Evolutionary conservation across 1,140 invertebrate species (phyloP).

Genomic region (Oscheius sp.): DNA sequence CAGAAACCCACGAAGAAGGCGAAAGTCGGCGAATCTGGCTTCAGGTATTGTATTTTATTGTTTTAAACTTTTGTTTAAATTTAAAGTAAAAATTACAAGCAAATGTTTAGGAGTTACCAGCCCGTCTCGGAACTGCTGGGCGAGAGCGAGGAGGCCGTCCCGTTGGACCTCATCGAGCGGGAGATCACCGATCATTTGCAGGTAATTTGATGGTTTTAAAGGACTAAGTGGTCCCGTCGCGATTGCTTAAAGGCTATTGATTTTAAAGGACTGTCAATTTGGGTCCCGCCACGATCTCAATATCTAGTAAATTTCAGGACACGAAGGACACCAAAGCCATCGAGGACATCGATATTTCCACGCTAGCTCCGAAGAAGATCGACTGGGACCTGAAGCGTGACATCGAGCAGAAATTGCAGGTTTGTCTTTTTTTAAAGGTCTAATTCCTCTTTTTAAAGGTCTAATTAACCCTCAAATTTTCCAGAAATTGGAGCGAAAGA

Average conservation of each 20-base stretch:
- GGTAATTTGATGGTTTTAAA: background rate
- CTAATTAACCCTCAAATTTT: background rate
- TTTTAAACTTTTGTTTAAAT: background rate
- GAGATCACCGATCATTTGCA: constrained; percentile 28
- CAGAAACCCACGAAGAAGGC: constrained; percentile 19
- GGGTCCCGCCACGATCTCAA: no score
- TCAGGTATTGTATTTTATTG: no score
- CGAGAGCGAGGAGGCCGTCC: background rate
- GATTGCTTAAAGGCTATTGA: no score
- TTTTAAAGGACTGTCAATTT: no score
- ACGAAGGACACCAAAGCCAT: constrained; percentile 16
- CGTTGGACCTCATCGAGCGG: constrained; percentile 12
- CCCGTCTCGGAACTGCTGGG: constrained; percentile 13
- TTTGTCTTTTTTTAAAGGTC: background rate
- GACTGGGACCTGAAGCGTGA: constrained; percentile 35
- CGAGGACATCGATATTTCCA: constrained; percentile 21
- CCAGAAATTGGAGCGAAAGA: constrained; percentile 22
- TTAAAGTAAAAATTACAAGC: background rate
- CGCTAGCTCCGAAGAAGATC: constrained; percentile 31
- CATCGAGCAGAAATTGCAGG: constrained; percentile 21
- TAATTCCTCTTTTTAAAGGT: no score
- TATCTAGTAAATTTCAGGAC: background rate
- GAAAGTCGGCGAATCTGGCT: background rate
- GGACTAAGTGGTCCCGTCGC: no score
- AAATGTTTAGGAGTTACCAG: constrained; percentile 22